Evolutionary conservation across 53 echinoderm and acorn worm species (phyloP).

Genomic region (Zoroaster sp.): DNA sequence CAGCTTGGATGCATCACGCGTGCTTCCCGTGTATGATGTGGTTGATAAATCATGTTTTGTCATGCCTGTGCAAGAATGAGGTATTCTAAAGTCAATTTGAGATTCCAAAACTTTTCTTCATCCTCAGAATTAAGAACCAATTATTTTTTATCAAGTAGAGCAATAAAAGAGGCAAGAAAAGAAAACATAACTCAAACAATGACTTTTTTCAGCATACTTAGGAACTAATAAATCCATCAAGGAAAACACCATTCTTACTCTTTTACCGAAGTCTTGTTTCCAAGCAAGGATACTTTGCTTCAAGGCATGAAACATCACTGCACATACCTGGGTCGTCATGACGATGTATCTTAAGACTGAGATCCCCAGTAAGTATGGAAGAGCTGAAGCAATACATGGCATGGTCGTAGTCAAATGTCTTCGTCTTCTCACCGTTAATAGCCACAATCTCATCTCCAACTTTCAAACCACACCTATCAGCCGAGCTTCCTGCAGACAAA

Average conservation of each 20-base stretch:
- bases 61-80: neutral
- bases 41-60: neutral
- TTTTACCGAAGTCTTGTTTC: too few species aligned
- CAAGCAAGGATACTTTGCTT: too few species aligned
- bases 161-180: too few species aligned
- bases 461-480: slow-evolving; percentile 63
- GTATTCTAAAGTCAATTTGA: neutral
- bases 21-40: neutral
- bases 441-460: slow-evolving; percentile 77
- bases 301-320: neutral
- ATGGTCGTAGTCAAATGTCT: slow-evolving; percentile 75
- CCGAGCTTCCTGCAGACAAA: slow-evolving; percentile 64
- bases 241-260: too few species aligned
- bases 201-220: too few species aligned
- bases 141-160: too few species aligned
- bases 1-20: neutral
- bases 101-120: too few species aligned
- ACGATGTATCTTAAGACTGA: slow-evolving; percentile 75
- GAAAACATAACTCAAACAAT: too few species aligned
- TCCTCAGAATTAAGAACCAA: too few species aligned
- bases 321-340: slow-evolving; percentile 63
- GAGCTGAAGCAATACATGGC: slow-evolving; percentile 84
- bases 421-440: slow-evolving; percentile 82
- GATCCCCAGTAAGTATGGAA: slow-evolving; percentile 76
- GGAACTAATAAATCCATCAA: too few species aligned